Conservation (phyloP, 2,797 vertebrate species). For the Mormyrops boulengeri region DNA sequence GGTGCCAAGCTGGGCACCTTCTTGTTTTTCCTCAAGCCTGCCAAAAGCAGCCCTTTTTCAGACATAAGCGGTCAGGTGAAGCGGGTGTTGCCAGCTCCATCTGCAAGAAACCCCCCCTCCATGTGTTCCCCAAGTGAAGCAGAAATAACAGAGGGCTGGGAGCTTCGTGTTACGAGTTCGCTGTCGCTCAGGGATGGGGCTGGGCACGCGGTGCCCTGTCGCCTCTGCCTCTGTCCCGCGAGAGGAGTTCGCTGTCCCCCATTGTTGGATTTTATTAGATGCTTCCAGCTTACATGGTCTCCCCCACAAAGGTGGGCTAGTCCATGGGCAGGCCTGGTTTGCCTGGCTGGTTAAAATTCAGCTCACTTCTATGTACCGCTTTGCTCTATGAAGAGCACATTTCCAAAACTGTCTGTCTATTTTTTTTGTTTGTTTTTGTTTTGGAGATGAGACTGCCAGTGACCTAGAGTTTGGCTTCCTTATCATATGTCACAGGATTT, state of each 20-base stretch:
- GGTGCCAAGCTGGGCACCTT: not conserved
- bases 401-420: not conserved
- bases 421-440: not conserved
- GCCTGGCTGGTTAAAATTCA: not conserved
- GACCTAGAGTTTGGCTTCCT: not conserved
- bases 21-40: not conserved
- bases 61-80: not conserved
- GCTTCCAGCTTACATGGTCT: not conserved
- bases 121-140: conserved; percentile 9
- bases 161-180: conserved; percentile 12
- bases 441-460: not conserved
- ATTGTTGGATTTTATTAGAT: not conserved
- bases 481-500: not conserved
- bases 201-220: not conserved
- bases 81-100: not conserved
- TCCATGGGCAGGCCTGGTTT: not conserved
- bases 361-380: not conserved
- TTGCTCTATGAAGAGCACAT: not conserved
- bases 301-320: not conserved
- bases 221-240: not conserved
- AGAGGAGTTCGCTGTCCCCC: not conserved
- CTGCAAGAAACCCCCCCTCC: not conserved
- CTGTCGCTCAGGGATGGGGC: not conserved
- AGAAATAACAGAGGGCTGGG: conserved; percentile 1
- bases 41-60: not conserved